Evolutionary conservation across 2,113 vertebrate genomes (phyloP).

Genomic region (Leptocoma aspasia): DNA sequence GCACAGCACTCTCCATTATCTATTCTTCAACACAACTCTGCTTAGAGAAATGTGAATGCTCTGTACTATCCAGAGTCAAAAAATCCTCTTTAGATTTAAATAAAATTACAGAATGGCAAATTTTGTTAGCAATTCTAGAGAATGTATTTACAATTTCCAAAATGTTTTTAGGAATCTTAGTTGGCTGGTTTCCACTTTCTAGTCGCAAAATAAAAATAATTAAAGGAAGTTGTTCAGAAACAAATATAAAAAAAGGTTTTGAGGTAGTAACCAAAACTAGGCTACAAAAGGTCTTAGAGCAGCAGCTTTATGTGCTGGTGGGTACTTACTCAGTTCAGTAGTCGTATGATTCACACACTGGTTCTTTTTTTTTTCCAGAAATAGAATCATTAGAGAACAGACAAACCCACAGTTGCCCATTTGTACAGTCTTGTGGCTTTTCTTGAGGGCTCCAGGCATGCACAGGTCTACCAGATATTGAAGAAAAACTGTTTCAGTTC

Average conservation of each 20-base stretch:
- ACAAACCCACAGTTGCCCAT: constrained; percentile 81
- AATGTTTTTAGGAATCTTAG: background rate
- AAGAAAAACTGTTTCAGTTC: constrained; percentile 87
- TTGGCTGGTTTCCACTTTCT: background rate
- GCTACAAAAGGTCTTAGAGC: constrained; percentile 43
- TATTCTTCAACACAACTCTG: background rate
- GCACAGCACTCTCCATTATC: background rate
- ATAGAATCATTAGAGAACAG: constrained; percentile 85
- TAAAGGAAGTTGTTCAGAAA: constrained; percentile 16
- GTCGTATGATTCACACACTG: constrained; percentile 69
- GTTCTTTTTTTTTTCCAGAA: constrained; percentile 71
- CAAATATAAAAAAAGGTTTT: background rate
- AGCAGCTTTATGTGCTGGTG: constrained; percentile 18
- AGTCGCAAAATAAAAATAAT: background rate
- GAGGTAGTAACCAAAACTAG: constrained; percentile 4
- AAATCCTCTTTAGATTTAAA: background rate
- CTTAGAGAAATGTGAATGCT: background rate
- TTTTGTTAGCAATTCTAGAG: background rate
- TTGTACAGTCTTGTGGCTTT: constrained; percentile 79
- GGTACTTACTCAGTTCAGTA: constrained; percentile 53
- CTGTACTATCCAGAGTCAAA: background rate
- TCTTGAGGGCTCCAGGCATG: constrained; percentile 73
- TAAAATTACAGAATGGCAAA: background rate
- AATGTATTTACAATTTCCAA: background rate
- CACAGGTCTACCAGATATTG: constrained; percentile 80